Evolutionary conservation across 2,888 invertebrate genomes (phyloP).

Genomic region (Salticus scenicus): DNA sequence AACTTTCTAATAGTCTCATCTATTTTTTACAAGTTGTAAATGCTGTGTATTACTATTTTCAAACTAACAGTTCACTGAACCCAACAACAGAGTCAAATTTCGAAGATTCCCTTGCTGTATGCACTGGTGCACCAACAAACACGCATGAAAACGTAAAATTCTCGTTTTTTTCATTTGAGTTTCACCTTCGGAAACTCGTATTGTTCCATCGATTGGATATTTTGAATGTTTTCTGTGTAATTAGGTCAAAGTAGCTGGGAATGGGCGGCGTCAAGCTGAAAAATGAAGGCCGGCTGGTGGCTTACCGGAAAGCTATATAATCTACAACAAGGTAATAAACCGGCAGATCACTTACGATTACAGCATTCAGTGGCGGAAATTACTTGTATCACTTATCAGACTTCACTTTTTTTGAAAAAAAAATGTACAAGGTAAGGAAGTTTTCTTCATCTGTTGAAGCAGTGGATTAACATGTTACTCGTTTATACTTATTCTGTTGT

Average conservation of each 20-base stretch:
- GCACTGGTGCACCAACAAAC: background rate
- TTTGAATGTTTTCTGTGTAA: background rate
- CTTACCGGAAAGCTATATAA: conserved; percentile 8
- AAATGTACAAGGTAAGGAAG: conserved; percentile 1
- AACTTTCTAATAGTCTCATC: no score
- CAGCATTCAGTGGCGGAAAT: background rate
- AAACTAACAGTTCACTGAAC: background rate
- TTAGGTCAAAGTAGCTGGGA: background rate
- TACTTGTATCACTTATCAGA: background rate
- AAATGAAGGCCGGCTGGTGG: conserved; percentile 9
- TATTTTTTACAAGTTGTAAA: no score
- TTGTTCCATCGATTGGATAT: conserved; percentile 3
- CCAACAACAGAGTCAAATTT: background rate
- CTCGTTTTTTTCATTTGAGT: background rate
- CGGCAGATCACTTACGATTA: background rate
- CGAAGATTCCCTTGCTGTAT: background rate
- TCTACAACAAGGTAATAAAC: background rate
- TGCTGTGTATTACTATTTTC: background rate
- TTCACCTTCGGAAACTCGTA: conserved; percentile 10
- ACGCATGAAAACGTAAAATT: background rate
- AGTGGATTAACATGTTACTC: no score
- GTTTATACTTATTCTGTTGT: no score
- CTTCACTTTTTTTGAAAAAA: background rate
- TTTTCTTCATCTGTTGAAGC: background rate
- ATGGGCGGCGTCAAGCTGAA: background rate